These are phyloP conservation scores for Prunella strophiata DNA, from an alignment of 2,797 vertebrate genomes.

Conservation along the genomic window DNA sequence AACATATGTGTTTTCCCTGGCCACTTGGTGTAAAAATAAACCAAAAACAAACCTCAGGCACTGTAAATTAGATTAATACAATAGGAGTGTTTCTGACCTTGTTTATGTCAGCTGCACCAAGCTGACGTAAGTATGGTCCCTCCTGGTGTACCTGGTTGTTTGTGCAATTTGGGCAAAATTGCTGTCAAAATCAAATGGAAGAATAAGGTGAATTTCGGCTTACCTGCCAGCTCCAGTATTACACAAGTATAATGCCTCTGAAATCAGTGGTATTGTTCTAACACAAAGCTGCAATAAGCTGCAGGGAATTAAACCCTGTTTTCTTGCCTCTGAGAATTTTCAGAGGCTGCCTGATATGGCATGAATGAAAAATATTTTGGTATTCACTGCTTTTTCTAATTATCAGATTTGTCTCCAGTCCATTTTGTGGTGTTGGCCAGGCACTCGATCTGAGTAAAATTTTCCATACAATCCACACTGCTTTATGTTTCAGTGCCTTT, in stretches of 20 bases:
- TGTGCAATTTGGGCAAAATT: not conserved
- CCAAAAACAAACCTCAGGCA: not conserved
- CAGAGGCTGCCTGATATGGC: conserved; percentile 72
- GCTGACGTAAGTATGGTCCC: not conserved
- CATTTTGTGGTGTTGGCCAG: conserved; percentile 79
- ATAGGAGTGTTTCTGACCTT: not conserved
- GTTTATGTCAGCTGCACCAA: not conserved
- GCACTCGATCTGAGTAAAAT: conserved; percentile 70
- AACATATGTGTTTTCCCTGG: conserved; percentile 2
- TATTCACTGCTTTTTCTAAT: conserved; percentile 78
- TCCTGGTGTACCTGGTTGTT: not conserved
- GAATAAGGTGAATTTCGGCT: not conserved
- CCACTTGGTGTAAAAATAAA: not conserved
- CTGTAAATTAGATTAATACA: conserved; percentile 33
- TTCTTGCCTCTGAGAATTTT: conserved; percentile 42
- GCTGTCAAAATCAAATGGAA: not conserved
- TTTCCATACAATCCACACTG: conserved; percentile 76
- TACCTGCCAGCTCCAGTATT: not conserved
- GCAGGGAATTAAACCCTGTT: conserved; percentile 11
- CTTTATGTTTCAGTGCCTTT: conserved; percentile 45
- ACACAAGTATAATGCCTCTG: not conserved
- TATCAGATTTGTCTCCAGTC: conserved; percentile 80
- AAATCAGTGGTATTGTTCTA: not conserved
- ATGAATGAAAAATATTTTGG: conserved; percentile 77
- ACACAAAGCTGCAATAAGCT: not conserved